A percentile compares a stretch with the other conserved stretches of the same genome.
Evolutionary conservation across 2,113 vertebrate species (phyloP).

Genomic region (Cyanoramphus novaezelandiae): DNA sequence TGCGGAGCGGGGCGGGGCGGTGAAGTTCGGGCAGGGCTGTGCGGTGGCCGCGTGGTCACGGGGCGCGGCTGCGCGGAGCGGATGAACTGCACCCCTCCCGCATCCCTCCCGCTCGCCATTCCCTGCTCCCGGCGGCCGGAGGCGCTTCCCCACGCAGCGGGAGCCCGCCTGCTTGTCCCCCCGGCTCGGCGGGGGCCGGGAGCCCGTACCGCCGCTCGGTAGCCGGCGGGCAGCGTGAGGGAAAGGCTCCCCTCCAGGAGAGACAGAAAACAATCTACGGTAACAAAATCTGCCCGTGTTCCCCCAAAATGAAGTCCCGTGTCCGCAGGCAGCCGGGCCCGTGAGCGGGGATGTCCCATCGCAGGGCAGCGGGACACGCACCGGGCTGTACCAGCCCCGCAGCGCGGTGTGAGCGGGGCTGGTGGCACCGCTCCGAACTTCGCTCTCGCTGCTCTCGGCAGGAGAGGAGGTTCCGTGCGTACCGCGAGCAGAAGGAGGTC

Average conservation of each 20-base stretch:
- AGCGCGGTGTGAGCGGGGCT: neutral
- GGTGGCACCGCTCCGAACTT: fast-evolving
- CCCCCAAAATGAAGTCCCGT: neutral
- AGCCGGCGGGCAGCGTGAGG: neutral
- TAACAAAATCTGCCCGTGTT: neutral
- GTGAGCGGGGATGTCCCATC: neutral
- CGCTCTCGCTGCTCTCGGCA: fast-evolving
- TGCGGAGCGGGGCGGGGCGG: fast-evolving
- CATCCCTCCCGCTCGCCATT: neutral
- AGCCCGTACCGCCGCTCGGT: neutral
- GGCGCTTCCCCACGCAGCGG: neutral
- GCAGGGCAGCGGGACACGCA: neutral
- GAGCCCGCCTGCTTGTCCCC: neutral
- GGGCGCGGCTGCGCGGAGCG: fast-evolving
- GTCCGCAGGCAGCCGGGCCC: neutral
- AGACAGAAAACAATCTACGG: neutral
- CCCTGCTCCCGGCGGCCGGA: neutral
- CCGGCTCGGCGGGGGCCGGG: neutral
- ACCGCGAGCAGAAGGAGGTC: fast-evolving
- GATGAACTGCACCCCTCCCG: neutral
- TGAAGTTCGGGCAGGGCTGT: fast-evolving
- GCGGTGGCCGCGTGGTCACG: fast-evolving
- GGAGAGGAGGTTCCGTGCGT: neutral
- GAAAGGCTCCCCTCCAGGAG: neutral
- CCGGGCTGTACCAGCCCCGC: too few relatives aligned